These are phyloP conservation scores for Pomacea maculata DNA, from an alignment of 1,140 invertebrate species.

Conservation along the genomic window DNA sequence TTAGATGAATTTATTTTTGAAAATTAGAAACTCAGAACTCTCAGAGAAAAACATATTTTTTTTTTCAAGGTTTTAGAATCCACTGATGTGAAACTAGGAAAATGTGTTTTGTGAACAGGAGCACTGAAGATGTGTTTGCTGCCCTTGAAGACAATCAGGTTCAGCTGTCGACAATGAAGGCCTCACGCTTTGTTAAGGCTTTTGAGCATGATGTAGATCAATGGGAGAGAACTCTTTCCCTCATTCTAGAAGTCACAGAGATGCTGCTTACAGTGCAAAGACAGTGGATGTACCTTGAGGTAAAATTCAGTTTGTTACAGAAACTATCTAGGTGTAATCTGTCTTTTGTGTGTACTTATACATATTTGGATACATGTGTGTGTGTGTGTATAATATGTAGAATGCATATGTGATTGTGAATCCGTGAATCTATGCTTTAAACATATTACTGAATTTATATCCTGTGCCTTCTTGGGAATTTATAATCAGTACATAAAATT, in stretches of 20 bases:
- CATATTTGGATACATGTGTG: background rate
- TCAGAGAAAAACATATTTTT: no score
- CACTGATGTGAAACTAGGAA: background rate
- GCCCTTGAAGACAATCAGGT: conserved; percentile 65
- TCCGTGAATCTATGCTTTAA: background rate
- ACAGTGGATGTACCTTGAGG: conserved; percentile 83
- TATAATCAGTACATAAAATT: background rate
- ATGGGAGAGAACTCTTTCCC: conserved; percentile 83
- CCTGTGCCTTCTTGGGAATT: background rate
- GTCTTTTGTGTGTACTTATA: background rate
- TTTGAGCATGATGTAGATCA: conserved; percentile 82
- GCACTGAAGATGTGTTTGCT: conserved; percentile 70
- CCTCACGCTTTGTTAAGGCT: conserved; percentile 84
- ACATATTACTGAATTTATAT: background rate
- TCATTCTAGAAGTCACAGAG: conserved; percentile 81
- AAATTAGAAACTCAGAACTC: no score
- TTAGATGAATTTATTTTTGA: no score
- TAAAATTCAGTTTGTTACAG: conserved; percentile 36
- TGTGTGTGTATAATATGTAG: background rate
- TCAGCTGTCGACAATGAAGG: conserved; percentile 81
- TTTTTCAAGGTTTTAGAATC: no score
- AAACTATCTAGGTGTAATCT: background rate
- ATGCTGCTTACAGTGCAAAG: conserved; percentile 79
- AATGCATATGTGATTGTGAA: no score
- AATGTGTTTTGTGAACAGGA: conserved; percentile 36